phyloP scores from a whole-genome alignment of 2,113 vertebrate genomes.

The Sinosuthora webbiana region DNA sequence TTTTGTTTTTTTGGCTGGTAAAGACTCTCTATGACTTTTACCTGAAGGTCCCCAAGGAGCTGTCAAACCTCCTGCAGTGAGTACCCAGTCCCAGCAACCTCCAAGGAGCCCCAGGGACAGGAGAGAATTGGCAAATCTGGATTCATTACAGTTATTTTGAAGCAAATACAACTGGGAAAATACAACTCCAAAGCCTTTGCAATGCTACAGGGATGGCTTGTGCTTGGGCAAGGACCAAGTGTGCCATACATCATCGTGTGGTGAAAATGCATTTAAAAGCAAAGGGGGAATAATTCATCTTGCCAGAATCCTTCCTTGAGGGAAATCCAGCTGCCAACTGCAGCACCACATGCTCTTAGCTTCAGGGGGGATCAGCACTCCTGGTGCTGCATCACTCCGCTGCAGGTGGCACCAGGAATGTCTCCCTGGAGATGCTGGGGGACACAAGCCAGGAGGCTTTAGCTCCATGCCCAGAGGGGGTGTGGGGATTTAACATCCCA shows the following conservation, averaged over 20 bases:
- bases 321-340: not conserved
- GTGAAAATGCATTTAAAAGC: not conserved
- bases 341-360: not conserved
- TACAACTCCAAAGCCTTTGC: accelerated
- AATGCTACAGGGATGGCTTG: not conserved
- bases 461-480: accelerated
- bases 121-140: not conserved
- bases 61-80: accelerated
- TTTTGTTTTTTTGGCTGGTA: not conserved
- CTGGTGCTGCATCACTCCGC: accelerated
- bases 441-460: not conserved
- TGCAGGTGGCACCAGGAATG: accelerated
- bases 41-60: not conserved
- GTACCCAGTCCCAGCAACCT: not conserved
- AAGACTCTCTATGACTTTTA: not conserved
- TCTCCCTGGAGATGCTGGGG: not conserved
- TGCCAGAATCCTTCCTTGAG: not conserved
- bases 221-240: not conserved
- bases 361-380: not conserved
- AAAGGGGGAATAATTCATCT: not conserved
- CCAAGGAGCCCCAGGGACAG: accelerated
- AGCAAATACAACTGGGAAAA: not conserved
- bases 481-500: not conserved
- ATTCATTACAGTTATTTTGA: not conserved
- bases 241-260: accelerated